Base-by-base conservation (phyloP, 2,113 vertebrate species). In the Meleagris gallopavo region DNA sequence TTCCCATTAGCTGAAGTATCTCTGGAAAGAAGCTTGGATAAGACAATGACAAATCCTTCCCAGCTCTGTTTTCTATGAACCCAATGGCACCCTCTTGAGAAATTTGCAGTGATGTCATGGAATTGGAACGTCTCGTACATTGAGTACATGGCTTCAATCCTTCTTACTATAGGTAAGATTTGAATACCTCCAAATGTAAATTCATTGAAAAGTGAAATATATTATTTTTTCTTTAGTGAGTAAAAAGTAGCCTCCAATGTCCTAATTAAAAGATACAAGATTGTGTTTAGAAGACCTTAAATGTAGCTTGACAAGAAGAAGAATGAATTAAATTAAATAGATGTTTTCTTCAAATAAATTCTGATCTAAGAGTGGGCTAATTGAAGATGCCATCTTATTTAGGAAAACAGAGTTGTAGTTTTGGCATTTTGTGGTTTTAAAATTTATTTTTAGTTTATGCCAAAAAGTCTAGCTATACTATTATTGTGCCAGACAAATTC, bases 291-390 rank as follows among this genome's bases (percentile, higher is more conserved):
- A 91, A 90, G 27, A 71, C 41, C 36, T 88, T 74, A 83, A 86
- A 61, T 77, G 18, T 83, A 93, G 30, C 46, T 57, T 67, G 79
- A 54, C 45, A 88, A 62, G 45, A 83, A 7, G 29, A 88, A 67
- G 43, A 83, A 43, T 20, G 69, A 90, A 83, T 55, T 66, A 88
- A 91, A 84, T 78, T 64, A 71, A 88, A 90, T 30, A 61, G n/a
- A 8, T 64, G 22, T 75, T 78, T 96, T 89, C 52, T 84, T 86
- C 78, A 94, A 78, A 60, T 66, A 67, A 67, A 7, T 9, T 61
- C 29, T 88, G 74, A 57, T 13, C 29, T 67, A 72, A 73, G 32
- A 13, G 46, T 81, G 16, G 21, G 9, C 30, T 81, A 54, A 65
- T 65, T 29, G 77, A 93, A 89, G 50, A 72, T 54, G 54, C 30